Conservation (phyloP, 1,140 invertebrate species). For the Gerris buenoi region DNA sequence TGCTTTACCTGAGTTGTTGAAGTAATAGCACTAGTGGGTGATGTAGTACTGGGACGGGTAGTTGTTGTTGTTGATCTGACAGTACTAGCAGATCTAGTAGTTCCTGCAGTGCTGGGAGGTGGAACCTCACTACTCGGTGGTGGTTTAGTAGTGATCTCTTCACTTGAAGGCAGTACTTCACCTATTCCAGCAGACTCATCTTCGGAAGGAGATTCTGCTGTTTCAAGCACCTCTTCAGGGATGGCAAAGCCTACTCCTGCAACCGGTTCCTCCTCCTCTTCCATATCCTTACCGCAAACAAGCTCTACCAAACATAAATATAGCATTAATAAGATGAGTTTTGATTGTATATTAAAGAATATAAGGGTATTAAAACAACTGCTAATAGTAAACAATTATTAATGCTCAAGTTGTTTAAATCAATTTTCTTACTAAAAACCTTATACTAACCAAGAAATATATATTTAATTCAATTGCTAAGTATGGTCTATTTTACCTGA, state of each 20-base stretch:
- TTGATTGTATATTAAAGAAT: neutral
- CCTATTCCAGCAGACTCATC: neutral
- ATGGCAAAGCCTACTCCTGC: neutral
- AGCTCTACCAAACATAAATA: too few species aligned
- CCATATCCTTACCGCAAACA: neutral
- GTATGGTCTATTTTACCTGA: too few species aligned
- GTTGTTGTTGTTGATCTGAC: constrained; percentile 20
- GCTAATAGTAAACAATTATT: neutral
- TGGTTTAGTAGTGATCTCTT: neutral
- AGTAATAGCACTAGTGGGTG: constrained; percentile 13
- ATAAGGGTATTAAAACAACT: neutral
- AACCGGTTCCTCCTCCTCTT: neutral
- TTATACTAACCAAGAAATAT: too few species aligned
- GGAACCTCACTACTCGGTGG: neutral
- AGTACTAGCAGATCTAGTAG: neutral
- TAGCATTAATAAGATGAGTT: too few species aligned
- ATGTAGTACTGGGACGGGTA: constrained; percentile 21
- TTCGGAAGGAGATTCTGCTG: neutral
- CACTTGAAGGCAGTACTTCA: neutral
- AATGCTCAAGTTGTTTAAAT: neutral
- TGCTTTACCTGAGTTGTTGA: too few species aligned
- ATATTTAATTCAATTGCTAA: too few species aligned
- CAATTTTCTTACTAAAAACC: neutral
- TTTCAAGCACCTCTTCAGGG: neutral
- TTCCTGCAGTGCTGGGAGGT: neutral